These are phyloP conservation scores for Oreohelix idahoensis DNA, from an alignment of 1,140 invertebrate genomes.

Conservation along the genomic window DNA sequence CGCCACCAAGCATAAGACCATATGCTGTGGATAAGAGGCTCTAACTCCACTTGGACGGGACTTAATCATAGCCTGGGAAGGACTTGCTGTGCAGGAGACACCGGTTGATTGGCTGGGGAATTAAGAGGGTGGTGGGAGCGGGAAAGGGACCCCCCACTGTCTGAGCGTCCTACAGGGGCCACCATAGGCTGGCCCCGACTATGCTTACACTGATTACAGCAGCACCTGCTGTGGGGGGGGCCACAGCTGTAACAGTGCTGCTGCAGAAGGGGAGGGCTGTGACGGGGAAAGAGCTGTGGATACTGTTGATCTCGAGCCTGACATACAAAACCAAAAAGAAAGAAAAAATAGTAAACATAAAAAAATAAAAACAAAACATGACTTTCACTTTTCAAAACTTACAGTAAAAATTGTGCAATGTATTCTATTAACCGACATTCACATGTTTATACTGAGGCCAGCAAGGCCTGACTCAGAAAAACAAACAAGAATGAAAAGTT, in stretches of 20 bases:
- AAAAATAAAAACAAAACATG: not conserved
- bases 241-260: not conserved
- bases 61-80: constrained; percentile 17
- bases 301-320: constrained; percentile 7
- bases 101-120: constrained; percentile 18
- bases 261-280: not conserved
- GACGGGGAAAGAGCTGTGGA: constrained; percentile 3
- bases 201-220: not conserved
- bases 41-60: constrained; percentile 27
- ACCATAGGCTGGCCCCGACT: constrained; percentile 8
- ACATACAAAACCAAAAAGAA: constrained; percentile 1
- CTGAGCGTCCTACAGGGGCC: constrained; percentile 3
- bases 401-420: too few species aligned
- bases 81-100: constrained; percentile 25
- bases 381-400: too few species aligned
- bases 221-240: not conserved
- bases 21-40: not conserved
- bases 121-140: constrained; percentile 11
- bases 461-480: too few species aligned
- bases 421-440: too few species aligned
- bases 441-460: too few species aligned
- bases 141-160: not conserved
- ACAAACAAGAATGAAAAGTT: too few species aligned
- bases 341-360: not conserved
- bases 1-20: constrained; percentile 7